Evolutionary conservation across 2,888 invertebrate species (phyloP).

Genomic region (Lasioglossum oenotherae): DNA sequence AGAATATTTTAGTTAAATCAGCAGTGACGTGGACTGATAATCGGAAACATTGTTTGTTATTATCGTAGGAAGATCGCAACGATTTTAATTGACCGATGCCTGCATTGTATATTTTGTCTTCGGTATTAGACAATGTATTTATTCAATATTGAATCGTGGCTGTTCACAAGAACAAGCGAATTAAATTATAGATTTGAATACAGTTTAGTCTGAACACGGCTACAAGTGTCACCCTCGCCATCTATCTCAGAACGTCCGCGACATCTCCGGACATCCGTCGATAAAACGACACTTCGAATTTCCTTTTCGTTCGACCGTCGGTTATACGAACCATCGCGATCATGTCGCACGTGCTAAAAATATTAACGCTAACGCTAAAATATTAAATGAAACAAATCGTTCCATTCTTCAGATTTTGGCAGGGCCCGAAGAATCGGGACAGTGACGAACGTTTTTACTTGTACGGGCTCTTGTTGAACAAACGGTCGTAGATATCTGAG

Average conservation of each 20-base stretch:
- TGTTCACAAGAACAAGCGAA: background rate
- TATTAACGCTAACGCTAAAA: background rate
- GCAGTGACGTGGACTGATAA: background rate
- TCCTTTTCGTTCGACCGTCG: background rate
- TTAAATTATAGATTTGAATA: slow-evolving; percentile 6
- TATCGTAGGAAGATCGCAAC: background rate
- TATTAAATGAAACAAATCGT: background rate
- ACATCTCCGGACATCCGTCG: slow-evolving; percentile 22
- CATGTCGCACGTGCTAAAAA: background rate
- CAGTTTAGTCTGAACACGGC: background rate
- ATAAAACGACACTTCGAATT: slow-evolving; percentile 27
- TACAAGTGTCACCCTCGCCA: slow-evolving; percentile 43
- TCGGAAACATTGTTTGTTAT: background rate
- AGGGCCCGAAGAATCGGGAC: background rate
- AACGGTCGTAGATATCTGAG: background rate
- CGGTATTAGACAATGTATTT: background rate
- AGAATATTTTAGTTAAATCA: background rate
- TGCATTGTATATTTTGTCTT: background rate
- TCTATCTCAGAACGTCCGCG: slow-evolving; percentile 39
- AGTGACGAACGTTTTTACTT: slow-evolving; percentile 1
- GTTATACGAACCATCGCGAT: background rate
- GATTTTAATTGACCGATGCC: background rate
- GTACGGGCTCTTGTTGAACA: background rate
- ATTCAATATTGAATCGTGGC: no score
- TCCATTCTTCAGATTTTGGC: background rate